These are phyloP conservation scores for Drosophila auraria DNA, from an alignment of 1,140 invertebrate genomes.

Conservation along the genomic window DNA sequence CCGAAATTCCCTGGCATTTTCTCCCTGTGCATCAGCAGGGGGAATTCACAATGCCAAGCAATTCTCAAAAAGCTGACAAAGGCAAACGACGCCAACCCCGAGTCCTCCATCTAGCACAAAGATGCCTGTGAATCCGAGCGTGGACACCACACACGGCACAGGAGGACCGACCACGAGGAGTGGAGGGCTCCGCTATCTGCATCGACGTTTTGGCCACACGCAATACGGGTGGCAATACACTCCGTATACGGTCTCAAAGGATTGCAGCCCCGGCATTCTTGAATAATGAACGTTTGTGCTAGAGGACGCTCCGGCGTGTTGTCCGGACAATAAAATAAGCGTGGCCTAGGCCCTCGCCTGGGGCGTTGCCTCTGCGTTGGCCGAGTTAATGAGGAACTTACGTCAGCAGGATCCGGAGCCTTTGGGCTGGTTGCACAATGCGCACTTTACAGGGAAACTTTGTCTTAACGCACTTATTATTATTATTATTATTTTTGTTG, in stretches of 20 bases:
- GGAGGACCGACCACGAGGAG: background rate
- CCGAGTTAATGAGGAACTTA: slow-evolving; percentile 64
- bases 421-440: slow-evolving; percentile 45
- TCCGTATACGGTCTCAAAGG: slow-evolving; percentile 28
- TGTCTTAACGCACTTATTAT: slow-evolving; percentile 43
- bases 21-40: slow-evolving; percentile 13
- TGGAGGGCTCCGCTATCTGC: slow-evolving; percentile 24
- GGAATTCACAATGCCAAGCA: slow-evolving; percentile 17
- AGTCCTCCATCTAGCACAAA: slow-evolving; percentile 20
- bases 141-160: slow-evolving; percentile 8
- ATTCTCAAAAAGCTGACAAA: slow-evolving; percentile 47
- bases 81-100: slow-evolving; percentile 25
- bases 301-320: slow-evolving; percentile 6
- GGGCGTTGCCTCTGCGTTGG: slow-evolving; percentile 13
- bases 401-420: slow-evolving; percentile 25
- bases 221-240: slow-evolving; percentile 16
- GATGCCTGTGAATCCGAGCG: slow-evolving; percentile 30
- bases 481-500: slow-evolving; percentile 22
- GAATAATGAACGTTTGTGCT: slow-evolving; percentile 37
- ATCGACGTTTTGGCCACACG: slow-evolving; percentile 41
- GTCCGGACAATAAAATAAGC: slow-evolving; percentile 33
- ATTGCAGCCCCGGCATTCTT: slow-evolving; percentile 18
- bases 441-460: slow-evolving; percentile 30
- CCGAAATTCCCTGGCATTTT: background rate
- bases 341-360: background rate